Conservation (phyloP, 2,797 vertebrate species). For the Eutrigla gurnardus region DNA sequence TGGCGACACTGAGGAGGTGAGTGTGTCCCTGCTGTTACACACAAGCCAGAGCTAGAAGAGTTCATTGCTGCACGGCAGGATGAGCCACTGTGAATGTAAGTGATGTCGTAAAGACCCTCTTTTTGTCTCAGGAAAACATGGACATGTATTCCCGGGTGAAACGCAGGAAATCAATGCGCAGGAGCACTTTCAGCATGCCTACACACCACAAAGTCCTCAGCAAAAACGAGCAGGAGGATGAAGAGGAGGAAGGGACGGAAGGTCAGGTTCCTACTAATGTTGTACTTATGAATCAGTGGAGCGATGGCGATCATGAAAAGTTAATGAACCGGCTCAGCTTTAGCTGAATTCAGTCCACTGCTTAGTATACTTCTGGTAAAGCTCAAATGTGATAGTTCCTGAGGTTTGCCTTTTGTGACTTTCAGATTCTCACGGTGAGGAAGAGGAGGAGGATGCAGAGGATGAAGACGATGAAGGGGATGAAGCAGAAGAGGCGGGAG, state of each 20-base stretch:
- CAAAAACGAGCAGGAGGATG: constrained; percentile 90
- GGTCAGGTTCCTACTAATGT: constrained; percentile 57
- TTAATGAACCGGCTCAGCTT: constrained; percentile 1
- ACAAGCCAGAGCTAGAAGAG: not conserved
- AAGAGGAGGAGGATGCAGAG: constrained; percentile 85
- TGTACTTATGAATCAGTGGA: constrained; percentile 17
- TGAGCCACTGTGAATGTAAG: not conserved
- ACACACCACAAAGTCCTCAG: constrained; percentile 95
- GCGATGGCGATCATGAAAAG: constrained; percentile 4
- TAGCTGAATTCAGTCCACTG: not conserved
- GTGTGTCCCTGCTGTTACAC: constrained; percentile 27
- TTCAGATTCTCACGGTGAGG: constrained; percentile 93
- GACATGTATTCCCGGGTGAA: constrained; percentile 99
- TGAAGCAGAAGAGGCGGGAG: constrained; percentile 93
- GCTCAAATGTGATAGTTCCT: not conserved
- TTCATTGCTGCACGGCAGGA: not conserved
- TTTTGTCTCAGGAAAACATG: constrained; percentile 93
- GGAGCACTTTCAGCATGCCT: constrained; percentile 94
- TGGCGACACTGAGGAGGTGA: constrained; percentile 95
- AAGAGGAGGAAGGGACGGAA: constrained; percentile 92
- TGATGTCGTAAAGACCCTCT: not conserved
- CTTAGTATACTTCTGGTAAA: not conserved
- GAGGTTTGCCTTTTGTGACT: constrained; percentile 6
- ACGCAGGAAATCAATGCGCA: constrained; percentile 94
- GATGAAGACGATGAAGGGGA: constrained; percentile 91